phyloP scores from a whole-genome alignment of 2,888 invertebrate species.

The Synergus itoensis region DNA sequence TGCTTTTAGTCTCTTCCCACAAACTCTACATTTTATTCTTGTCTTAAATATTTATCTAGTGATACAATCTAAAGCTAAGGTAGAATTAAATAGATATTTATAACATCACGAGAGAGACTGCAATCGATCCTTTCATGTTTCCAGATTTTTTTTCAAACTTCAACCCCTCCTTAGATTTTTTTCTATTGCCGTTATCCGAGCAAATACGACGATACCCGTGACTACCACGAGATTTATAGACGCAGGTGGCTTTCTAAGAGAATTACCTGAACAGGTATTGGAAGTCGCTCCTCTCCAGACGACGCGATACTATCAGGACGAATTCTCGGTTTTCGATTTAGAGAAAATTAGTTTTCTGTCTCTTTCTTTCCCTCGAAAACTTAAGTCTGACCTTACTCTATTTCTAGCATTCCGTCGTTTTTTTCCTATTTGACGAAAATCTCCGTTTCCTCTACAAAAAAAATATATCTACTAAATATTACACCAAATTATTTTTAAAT shows the following conservation, averaged over 20 bases:
- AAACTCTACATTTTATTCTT: neutral
- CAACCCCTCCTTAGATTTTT: constrained; percentile 1
- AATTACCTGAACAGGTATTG: constrained; percentile 62
- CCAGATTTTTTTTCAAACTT: constrained; percentile 10
- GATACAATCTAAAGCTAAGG: neutral
- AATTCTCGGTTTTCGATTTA: constrained; percentile 57
- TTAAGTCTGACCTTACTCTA: constrained; percentile 17
- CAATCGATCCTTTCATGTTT: neutral
- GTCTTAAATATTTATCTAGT: too few species aligned
- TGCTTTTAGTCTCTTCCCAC: neutral
- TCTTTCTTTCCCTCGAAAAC: neutral
- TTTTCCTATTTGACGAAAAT: neutral
- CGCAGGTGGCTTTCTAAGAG: constrained; percentile 56
- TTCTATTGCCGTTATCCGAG: constrained; percentile 47
- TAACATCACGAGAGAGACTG: neutral
- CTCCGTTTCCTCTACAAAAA: too few species aligned
- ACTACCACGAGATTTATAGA: constrained; percentile 58
- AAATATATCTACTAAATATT: too few species aligned
- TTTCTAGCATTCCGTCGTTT: neutral
- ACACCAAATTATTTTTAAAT: too few species aligned
- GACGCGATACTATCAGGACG: constrained; percentile 48
- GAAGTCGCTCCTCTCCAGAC: constrained; percentile 52
- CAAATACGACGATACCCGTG: constrained; percentile 45
- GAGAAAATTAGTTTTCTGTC: constrained; percentile 58
- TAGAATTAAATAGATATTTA: neutral